A percentile compares a stretch with the other conserved stretches of the same genome.
These are phyloP conservation scores for Margaritifera margaritifera DNA, from an alignment of 2,888 invertebrate species.

Conservation along the genomic window DNA sequence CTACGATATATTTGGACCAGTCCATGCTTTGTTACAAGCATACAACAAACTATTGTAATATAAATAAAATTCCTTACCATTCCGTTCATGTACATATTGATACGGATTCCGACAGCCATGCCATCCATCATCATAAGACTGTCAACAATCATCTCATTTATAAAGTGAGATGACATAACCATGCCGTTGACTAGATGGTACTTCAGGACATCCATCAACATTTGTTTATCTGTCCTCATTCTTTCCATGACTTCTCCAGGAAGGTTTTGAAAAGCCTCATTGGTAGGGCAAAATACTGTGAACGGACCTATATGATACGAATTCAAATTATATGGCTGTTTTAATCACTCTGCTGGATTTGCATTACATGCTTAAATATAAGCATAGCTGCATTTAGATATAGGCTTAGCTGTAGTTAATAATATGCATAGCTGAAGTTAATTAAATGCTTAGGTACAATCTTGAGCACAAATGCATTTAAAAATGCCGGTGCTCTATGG, in stretches of 20 bases:
- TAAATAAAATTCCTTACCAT: conserved; percentile 27
- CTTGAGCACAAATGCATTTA: too few species aligned
- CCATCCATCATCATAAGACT: conserved; percentile 26
- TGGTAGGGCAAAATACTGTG: conserved; percentile 51
- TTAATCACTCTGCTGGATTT: too few species aligned
- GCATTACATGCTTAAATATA: too few species aligned
- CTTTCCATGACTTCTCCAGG: too few species aligned
- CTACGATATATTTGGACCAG: too few species aligned
- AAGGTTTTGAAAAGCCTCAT: conserved; percentile 43
- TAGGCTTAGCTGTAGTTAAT: too few species aligned
- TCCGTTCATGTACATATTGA: conserved; percentile 48
- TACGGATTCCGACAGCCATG: conserved; percentile 29
- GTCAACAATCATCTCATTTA: conserved; percentile 39
- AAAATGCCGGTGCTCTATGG: too few species aligned
- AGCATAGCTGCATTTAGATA: too few species aligned
- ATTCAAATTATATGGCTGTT: background rate
- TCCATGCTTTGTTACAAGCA: too few species aligned
- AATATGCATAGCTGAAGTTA: too few species aligned
- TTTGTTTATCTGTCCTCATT: conserved; percentile 38
- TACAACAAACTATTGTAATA: too few species aligned
- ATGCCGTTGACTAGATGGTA: conserved; percentile 69
- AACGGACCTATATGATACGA: conserved; percentile 37
- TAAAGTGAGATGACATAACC: conserved; percentile 41
- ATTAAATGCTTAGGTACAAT: too few species aligned
- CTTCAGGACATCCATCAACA: conserved; percentile 51